A percentile compares a stretch with the other conserved stretches of the same genome.
phyloP scores from a whole-genome alignment of 1,140 invertebrate species.

The Daktulosphaira vitifoliae region DNA sequence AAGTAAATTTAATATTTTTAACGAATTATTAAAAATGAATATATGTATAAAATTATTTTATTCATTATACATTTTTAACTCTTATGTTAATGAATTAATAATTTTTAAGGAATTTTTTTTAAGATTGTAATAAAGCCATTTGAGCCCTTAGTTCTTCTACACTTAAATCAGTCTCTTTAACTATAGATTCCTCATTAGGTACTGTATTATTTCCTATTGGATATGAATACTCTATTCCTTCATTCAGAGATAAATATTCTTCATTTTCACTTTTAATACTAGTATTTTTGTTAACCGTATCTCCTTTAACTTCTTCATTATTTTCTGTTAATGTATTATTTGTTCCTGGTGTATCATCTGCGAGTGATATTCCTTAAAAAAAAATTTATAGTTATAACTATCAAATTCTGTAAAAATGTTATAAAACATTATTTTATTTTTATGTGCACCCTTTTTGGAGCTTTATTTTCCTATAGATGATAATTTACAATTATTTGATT shows the following conservation, averaged over 20 bases:
- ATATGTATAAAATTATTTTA: no score
- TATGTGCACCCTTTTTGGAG: no score
- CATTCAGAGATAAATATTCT: slow-evolving; percentile 44
- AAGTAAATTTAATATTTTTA: no score
- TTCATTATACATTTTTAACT: no score
- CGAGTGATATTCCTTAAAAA: slow-evolving; percentile 54
- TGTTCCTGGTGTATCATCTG: slow-evolving; percentile 54
- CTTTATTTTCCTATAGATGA: no score
- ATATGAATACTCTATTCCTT: slow-evolving; percentile 61
- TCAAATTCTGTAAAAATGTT: no score
- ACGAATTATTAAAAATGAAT: no score
- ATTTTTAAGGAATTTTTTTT: no score
- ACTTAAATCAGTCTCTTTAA: slow-evolving; percentile 48
- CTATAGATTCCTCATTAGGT: slow-evolving; percentile 37
- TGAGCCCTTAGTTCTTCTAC: slow-evolving; percentile 82
- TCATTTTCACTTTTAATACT: slow-evolving; percentile 46
- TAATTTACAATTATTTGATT: no score
- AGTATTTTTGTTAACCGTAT: slow-evolving; percentile 32
- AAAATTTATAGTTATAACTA: not conserved
- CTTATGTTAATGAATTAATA: no score
- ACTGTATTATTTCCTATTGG: slow-evolving; percentile 47
- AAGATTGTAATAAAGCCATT: slow-evolving; percentile 63
- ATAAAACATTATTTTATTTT: no score
- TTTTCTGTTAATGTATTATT: not conserved
- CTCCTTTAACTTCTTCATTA: not conserved